Conservation (phyloP, 2,797 vertebrate genomes). For the Labroides dimidiatus region DNA sequence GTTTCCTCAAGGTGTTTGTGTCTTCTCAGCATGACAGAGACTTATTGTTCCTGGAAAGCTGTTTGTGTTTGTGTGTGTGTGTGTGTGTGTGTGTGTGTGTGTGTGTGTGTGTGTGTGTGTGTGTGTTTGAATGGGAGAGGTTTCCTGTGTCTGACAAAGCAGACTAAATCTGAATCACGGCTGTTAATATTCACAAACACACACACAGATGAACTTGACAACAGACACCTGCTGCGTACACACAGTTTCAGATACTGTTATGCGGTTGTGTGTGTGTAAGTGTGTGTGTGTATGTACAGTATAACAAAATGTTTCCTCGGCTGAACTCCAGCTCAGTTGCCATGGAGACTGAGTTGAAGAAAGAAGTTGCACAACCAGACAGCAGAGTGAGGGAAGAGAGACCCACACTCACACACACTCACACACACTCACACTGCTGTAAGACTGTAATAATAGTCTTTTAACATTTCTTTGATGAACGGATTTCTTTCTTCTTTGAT, state of each 20-base stretch:
- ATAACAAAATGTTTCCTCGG: conserved; percentile 13
- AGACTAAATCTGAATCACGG: conserved; percentile 34
- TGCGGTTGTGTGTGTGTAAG: background rate
- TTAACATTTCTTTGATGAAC: background rate
- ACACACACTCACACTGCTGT: background rate
- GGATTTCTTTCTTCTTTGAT: background rate
- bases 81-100: conserved; percentile 7
- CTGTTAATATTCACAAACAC: conserved; percentile 15
- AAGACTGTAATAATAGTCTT: background rate
- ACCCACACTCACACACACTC: conserved; percentile 9
- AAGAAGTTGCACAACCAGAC: conserved; percentile 26
- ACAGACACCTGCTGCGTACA: conserved; percentile 38
- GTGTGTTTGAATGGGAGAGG: conserved; percentile 37
- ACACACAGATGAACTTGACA: conserved; percentile 34
- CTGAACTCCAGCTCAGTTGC: conserved; percentile 20
- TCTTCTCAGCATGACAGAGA: conserved; percentile 3
- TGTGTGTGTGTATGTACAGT: conserved; percentile 4
- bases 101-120: conserved; percentile 9
- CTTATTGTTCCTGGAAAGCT: conserved; percentile 53
- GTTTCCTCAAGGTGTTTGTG: conserved; percentile 17
- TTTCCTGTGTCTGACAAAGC: conserved; percentile 58
- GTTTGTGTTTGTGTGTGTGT: conserved; percentile 7
- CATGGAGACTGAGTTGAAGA: conserved; percentile 1
- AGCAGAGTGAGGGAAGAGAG: conserved; percentile 3
- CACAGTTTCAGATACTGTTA: conserved; percentile 6